A percentile compares a stretch with the other conserved stretches of the same genome.
Conservation (phyloP, 2,113 vertebrate genomes). For the Synodontis membranacea region DNA sequence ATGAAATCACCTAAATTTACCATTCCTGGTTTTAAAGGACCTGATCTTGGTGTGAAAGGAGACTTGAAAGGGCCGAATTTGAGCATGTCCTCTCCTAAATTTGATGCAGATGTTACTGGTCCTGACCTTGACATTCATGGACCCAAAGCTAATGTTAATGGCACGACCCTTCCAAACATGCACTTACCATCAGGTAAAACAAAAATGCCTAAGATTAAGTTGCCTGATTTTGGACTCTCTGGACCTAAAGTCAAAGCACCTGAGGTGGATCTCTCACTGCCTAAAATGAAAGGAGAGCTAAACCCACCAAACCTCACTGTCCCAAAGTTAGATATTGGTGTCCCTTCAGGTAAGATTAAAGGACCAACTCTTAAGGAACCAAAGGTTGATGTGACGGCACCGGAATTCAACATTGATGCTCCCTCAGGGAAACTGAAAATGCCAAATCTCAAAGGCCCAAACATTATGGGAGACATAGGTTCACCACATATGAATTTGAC, state of each 20-base stretch:
- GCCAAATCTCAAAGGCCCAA: slow-evolving; percentile 16
- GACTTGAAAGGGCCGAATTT: slow-evolving; percentile 55
- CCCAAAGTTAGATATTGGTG: slow-evolving; percentile 42
- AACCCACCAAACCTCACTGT: slow-evolving; percentile 43
- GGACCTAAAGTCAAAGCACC: slow-evolving; percentile 54
- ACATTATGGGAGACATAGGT: slow-evolving; percentile 47
- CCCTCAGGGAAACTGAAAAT: slow-evolving; percentile 35
- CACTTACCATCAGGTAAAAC: slow-evolving; percentile 41
- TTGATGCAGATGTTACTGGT: slow-evolving; percentile 38
- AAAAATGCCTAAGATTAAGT: slow-evolving; percentile 43
- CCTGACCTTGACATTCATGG: slow-evolving; percentile 51
- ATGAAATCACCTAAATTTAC: slow-evolving; percentile 7
- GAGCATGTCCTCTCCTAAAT: slow-evolving; percentile 46
- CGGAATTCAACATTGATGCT: slow-evolving; percentile 1
- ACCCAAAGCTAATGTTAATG: slow-evolving; percentile 55
- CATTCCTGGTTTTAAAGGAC: slow-evolving; percentile 48
- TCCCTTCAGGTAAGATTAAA: slow-evolving; percentile 41
- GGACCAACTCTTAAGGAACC: slow-evolving; percentile 41
- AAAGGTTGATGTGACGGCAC: slow-evolving; percentile 48
- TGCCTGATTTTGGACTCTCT: slow-evolving; percentile 37
- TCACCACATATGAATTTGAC: slow-evolving; percentile 56
- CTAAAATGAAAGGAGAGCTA: slow-evolving; percentile 62
- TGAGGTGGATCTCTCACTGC: slow-evolving; percentile 53
- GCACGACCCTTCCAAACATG: slow-evolving; percentile 1
- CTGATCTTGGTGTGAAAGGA: slow-evolving; percentile 53